Percentiles rank a stretch among this genome's conserved stretches.
Evolutionary conservation across 2,113 vertebrate species (phyloP).

Genomic region (Grus americana): DNA sequence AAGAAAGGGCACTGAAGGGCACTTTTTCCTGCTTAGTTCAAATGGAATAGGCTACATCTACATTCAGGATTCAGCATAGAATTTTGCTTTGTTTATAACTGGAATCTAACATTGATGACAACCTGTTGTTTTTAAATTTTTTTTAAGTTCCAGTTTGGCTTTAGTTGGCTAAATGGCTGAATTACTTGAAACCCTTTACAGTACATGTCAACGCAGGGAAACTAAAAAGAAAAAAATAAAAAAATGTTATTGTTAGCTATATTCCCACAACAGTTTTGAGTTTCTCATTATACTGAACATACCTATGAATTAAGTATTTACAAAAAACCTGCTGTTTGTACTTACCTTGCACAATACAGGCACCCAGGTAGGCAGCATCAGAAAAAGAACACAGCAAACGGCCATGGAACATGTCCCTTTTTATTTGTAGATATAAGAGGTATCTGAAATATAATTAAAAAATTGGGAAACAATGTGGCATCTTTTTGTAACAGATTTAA

Average conservation of each 20-base stretch:
- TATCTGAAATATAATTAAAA: conserved; percentile 81
- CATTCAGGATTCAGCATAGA: background rate
- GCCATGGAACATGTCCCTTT: conserved; percentile 97
- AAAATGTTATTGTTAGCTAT: background rate
- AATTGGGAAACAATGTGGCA: background rate
- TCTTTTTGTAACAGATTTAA: background rate
- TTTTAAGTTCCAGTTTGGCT: background rate
- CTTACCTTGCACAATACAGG: conserved; percentile 95
- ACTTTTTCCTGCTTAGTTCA: background rate
- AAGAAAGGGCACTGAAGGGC: background rate
- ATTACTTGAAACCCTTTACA: background rate
- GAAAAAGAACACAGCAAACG: conserved; percentile 93
- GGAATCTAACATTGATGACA: background rate
- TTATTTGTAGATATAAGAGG: conserved; percentile 94
- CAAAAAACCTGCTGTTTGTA: background rate
- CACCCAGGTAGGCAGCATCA: conserved; percentile 94
- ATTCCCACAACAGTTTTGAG: background rate
- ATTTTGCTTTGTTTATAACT: background rate
- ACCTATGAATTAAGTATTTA: background rate
- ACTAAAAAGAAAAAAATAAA: background rate
- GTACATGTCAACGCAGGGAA: background rate
- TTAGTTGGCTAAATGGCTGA: background rate
- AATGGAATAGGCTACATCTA: background rate
- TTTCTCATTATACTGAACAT: background rate
- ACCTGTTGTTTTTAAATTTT: background rate